Conservation (phyloP, 2,888 invertebrate genomes). For the Leptinotarsa haldemani region DNA sequence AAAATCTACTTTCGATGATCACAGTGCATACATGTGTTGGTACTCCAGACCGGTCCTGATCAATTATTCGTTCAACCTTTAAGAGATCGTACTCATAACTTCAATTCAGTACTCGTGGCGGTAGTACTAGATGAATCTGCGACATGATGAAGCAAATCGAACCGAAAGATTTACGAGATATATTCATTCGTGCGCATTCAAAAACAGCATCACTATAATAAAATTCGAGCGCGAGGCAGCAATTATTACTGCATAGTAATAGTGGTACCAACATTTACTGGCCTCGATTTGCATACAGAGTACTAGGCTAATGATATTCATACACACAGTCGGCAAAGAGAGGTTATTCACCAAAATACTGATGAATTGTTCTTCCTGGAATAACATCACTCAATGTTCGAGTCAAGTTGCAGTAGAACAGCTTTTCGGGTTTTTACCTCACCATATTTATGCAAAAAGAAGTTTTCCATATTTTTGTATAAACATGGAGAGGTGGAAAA, state of each 20-base stretch:
- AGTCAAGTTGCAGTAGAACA: no score
- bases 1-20: no score
- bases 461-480: no score
- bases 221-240: neutral
- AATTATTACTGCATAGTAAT: conserved; percentile 2
- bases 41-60: no score
- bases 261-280: neutral
- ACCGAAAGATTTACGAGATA: neutral
- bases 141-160: neutral
- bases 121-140: neutral
- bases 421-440: no score
- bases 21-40: no score
- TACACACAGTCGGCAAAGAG: neutral
- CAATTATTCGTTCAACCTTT: no score
- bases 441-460: no score
- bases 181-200: neutral
- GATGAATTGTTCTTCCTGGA: neutral
- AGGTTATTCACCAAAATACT: neutral
- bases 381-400: neutral
- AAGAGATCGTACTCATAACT: neutral
- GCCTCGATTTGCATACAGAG: neutral
- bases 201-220: neutral
- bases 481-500: no score
- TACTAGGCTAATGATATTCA: conserved; percentile 7
- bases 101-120: neutral